phyloP scores from a whole-genome alignment of 37 sponge, comb jelly and placozoan genomes.

The Crambe crambe region DNA sequence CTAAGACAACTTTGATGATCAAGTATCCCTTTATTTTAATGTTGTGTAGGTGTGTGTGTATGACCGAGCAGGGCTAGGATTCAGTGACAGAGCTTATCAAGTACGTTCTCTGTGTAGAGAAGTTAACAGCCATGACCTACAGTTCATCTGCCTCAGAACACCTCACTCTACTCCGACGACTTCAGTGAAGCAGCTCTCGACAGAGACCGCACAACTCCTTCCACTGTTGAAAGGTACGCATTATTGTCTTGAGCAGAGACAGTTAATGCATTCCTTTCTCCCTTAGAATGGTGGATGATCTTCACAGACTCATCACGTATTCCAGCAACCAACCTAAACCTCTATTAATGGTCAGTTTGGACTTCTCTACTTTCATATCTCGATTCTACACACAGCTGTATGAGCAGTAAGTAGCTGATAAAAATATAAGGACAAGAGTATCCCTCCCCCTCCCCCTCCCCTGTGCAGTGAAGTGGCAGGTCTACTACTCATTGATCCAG shows the following conservation, averaged over 20 bases:
- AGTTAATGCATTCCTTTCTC: not conserved
- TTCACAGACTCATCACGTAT: constrained; percentile 35
- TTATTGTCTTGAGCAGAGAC: not conserved
- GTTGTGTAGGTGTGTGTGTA: constrained; percentile 59
- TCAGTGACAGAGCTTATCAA: constrained; percentile 63
- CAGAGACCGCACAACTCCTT: constrained; percentile 38
- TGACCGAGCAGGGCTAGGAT: constrained; percentile 72
- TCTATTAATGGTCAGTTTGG: constrained; percentile 54
- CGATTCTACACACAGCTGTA: constrained; percentile 69
- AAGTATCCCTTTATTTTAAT: not conserved
- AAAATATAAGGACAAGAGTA: no score
- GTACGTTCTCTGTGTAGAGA: no score
- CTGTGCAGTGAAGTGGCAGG: constrained; percentile 57
- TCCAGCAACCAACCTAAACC: constrained; percentile 51
- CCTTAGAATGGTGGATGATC: constrained; percentile 64
- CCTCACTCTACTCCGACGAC: constrained; percentile 37
- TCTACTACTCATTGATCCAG: constrained; percentile 53
- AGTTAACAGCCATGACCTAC: no score
- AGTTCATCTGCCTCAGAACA: constrained; percentile 49
- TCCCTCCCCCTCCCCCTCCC: no score
- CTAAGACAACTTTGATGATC: not conserved
- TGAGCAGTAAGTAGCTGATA: constrained; percentile 48
- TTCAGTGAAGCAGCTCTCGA: constrained; percentile 37
- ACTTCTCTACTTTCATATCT: constrained; percentile 44
- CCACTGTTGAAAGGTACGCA: constrained; percentile 45